Percentiles rank a stretch among this genome's conserved stretches.
Evolutionary conservation across 2,797 vertebrate genomes (phyloP).

Genomic region (Sus cebifrons): DNA sequence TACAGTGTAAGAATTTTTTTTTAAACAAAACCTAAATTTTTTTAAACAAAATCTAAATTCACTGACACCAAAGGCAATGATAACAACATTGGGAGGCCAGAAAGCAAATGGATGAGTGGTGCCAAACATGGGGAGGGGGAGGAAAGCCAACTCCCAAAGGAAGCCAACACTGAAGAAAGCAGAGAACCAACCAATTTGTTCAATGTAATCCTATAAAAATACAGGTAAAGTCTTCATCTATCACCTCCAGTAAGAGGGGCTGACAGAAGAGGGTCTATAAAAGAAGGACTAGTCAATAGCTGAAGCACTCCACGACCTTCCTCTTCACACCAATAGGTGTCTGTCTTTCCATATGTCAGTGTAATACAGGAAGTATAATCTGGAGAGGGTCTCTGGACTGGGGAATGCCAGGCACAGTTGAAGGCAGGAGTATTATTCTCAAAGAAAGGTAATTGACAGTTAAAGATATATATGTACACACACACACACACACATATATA

Average conservation of each 20-base stretch:
- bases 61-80: conserved; percentile 6
- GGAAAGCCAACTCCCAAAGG: neutral
- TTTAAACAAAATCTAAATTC: neutral
- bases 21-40: neutral
- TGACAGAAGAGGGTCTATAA: neutral
- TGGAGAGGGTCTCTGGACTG: neutral
- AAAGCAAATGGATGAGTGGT: conserved; percentile 16
- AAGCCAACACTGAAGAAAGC: neutral
- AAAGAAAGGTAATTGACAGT: neutral
- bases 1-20: conserved; percentile 20
- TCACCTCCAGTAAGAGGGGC: neutral
- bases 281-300: neutral
- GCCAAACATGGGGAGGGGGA: neutral
- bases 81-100: conserved; percentile 7
- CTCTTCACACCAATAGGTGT: neutral
- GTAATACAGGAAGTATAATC: neutral
- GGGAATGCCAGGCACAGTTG: neutral
- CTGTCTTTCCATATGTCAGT: neutral
- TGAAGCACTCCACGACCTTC: neutral
- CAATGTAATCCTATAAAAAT: neutral
- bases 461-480: too few species aligned
- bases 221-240: neutral
- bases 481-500: neutral
- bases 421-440: neutral
- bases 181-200: neutral